Conservation (phyloP, 1,140 invertebrate species). For the Pseudomyrmex dendroicus region DNA sequence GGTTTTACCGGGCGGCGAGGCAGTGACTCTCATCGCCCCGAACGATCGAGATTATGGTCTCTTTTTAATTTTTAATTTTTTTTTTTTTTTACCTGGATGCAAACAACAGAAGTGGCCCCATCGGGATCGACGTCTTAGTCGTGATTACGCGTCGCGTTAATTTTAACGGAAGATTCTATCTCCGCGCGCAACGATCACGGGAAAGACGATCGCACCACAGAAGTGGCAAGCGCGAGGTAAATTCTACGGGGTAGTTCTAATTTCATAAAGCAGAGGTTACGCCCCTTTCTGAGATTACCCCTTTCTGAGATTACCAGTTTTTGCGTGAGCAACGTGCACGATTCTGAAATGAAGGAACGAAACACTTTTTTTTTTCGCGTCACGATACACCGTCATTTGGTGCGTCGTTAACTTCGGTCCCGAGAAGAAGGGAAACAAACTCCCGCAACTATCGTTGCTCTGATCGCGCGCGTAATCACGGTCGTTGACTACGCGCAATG, state of each 20-base stretch:
- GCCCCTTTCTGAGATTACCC: slow-evolving; percentile 46
- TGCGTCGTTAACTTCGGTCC: slow-evolving; percentile 30
- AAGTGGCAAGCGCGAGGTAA: slow-evolving; percentile 2
- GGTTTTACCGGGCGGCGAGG: neutral
- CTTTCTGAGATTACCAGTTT: slow-evolving; percentile 43
- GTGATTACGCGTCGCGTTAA: slow-evolving; percentile 52
- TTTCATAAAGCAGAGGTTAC: slow-evolving; percentile 56
- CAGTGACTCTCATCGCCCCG: slow-evolving; percentile 49
- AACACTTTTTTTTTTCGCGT: slow-evolving; percentile 22
- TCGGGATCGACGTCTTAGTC: neutral
- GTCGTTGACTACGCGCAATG: slow-evolving; percentile 16
- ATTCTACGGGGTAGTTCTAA: slow-evolving; percentile 33
- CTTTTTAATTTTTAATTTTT: slow-evolving; percentile 5
- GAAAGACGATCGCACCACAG: neutral
- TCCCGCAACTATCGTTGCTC: neutral
- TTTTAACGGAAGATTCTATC: slow-evolving; percentile 61
- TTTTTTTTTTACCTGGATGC: too few species aligned
- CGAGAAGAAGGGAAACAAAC: neutral
- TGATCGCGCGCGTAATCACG: slow-evolving; percentile 36
- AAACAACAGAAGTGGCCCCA: neutral
- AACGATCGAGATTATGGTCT: slow-evolving; percentile 9
- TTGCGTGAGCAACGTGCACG: neutral
- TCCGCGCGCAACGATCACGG: slow-evolving; percentile 44
- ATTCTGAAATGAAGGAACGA: neutral
- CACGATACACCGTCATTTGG: slow-evolving; percentile 25